Percentiles rank a stretch among this genome's conserved stretches.
Conservation (phyloP, 2,113 vertebrate species). For the Cochlearius cochlearius region DNA sequence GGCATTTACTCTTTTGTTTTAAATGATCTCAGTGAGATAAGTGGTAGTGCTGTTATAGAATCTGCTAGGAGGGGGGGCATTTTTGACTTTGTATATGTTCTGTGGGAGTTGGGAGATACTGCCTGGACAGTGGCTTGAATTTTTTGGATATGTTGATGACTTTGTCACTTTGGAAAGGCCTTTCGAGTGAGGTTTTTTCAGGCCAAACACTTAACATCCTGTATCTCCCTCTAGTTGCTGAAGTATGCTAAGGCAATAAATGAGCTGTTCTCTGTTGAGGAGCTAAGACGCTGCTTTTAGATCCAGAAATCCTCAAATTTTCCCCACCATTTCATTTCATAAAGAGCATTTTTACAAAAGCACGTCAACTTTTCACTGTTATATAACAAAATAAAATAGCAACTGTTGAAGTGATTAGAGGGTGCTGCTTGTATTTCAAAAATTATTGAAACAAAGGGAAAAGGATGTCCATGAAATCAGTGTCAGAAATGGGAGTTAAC, state of each 20-base stretch:
- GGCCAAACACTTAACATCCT: neutral
- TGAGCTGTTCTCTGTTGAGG: neutral
- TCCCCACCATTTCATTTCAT: neutral
- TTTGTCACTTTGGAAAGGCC: neutral
- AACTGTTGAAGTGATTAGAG: neutral
- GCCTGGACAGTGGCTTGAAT: neutral
- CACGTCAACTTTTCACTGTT: fast-evolving
- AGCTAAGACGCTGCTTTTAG: neutral
- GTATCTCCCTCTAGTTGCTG: slow-evolving; percentile 2
- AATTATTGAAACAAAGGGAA: neutral
- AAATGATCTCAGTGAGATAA: neutral
- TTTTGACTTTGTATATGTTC: neutral
- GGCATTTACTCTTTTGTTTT: neutral
- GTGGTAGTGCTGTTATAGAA: neutral
- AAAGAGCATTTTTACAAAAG: neutral
- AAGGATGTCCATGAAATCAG: neutral
- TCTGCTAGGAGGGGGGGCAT: no score
- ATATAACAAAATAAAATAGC: neutral
- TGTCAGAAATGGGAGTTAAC: neutral
- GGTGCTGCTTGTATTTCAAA: neutral
- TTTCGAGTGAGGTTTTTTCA: neutral
- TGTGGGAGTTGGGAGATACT: neutral
- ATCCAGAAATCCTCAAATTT: neutral
- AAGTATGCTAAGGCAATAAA: neutral
- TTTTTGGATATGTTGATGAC: neutral